Evolutionary conservation across 2,888 invertebrate genomes (phyloP).

Genomic region (Melieria omissa): DNA sequence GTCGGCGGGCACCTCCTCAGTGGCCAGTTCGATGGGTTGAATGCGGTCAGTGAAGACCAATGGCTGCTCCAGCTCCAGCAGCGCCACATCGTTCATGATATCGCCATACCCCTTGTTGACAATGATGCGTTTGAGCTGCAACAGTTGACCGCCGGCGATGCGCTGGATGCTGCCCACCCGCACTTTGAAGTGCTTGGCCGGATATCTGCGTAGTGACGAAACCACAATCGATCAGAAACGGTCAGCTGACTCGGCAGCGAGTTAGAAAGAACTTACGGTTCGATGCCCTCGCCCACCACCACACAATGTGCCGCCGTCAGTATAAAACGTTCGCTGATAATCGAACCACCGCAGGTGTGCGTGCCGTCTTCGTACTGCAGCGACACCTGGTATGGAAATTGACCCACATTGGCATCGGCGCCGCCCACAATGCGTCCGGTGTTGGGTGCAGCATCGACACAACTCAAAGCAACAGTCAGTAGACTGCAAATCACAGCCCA

Average conservation of each 20-base stretch:
- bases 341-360: conserved; percentile 56
- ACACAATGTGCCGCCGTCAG: conserved; percentile 63
- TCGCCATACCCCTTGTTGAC: conserved; percentile 51
- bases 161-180: conserved; percentile 64
- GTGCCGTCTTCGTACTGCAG: conserved; percentile 49
- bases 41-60: conserved; percentile 49
- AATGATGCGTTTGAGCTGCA: conserved; percentile 51
- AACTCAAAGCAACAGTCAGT: not conserved
- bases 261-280: conserved; percentile 46
- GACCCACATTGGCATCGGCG: conserved; percentile 53
- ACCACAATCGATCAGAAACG: not conserved
- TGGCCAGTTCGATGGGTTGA: conserved; percentile 52
- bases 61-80: conserved; percentile 54
- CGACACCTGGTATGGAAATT: conserved; percentile 64
- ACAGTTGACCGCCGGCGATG: conserved; percentile 54
- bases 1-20: conserved; percentile 47
- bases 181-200: conserved; percentile 51
- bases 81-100: conserved; percentile 55
- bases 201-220: conserved; percentile 47
- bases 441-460: conserved; percentile 15
- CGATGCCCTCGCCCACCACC: conserved; percentile 46
- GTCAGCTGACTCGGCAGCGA: not conserved
- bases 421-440: conserved; percentile 53
- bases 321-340: conserved; percentile 48
- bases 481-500: not conserved